Evolutionary conservation across 2,888 invertebrate species (phyloP), one percentile per base, ranked within the genome.

Genomic region (Campoplex nolae): DNA sequence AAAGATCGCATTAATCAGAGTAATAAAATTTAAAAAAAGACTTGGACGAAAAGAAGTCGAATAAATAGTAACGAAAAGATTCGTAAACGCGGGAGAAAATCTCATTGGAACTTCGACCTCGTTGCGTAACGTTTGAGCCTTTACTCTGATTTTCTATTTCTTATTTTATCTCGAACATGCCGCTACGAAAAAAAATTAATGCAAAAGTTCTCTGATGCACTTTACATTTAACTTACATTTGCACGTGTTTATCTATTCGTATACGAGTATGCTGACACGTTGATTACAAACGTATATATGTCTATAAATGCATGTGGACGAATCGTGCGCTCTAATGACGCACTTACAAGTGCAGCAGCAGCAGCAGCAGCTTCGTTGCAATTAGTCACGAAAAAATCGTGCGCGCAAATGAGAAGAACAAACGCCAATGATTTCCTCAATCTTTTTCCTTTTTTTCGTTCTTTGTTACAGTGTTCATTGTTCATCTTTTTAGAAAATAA

Each of bases 61-160:
- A 62, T 56, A 35, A 28, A 9, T 54, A 38, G 68, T 65, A 54
- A 51, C 2, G 13, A 28, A 45, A 35, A 18, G 56, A 23, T 32
- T 56, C 32, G 35, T 13, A 77, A 78, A 28, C 11, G 4, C 65
- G 68, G 32, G 58, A 67, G 35, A 54, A 78, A 75, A 77, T 71
- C 45, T 76, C 56, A 85, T 79, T 48, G 65, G 45, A 87, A 81
- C 78, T 78, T 38, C 70, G 74, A 85, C 82, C 75, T 78, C 48
- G 42, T 87, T 82, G 71, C 58, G 70, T 74, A 87, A 84, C 78
- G 58, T 54, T 65, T 23, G 6, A 82, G 45, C 75, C 65, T 58
- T 83, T 38, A 76, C 71, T 83, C 35, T n/a, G 18, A 48, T 85
- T 80, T 80, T 65, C 35, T 75, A 70, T 45, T 71, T 79, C n/a